phyloP scores from a whole-genome alignment of 2,888 invertebrate genomes.

The Globia sparganii region DNA sequence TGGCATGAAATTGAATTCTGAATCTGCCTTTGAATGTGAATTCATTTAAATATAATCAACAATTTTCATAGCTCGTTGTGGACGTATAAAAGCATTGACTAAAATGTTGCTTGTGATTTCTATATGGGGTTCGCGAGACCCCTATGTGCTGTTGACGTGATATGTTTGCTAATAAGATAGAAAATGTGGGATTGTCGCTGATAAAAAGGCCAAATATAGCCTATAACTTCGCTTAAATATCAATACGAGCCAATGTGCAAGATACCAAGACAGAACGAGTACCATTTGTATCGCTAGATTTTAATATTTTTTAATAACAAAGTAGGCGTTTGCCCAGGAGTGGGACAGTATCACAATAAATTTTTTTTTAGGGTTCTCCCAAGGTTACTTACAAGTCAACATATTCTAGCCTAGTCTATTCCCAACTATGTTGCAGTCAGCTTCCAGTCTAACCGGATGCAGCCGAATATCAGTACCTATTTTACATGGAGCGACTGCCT shows the following conservation, averaged over 20 bases:
- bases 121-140: neutral
- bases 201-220: slow-evolving; percentile 1
- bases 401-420: neutral
- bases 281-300: too few relatives aligned
- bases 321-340: neutral
- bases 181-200: neutral
- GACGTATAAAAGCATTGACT: slow-evolving; percentile 8
- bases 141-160: slow-evolving; percentile 11
- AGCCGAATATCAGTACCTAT: neutral
- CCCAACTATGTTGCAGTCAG: neutral
- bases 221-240: neutral
- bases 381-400: neutral
- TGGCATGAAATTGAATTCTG: slow-evolving; percentile 51
- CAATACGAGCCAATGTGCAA: neutral
- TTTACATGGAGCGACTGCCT: neutral
- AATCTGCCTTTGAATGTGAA: slow-evolving; percentile 35
- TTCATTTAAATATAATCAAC: slow-evolving; percentile 42
- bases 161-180: slow-evolving; percentile 3
- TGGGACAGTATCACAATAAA: too few relatives aligned
- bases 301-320: neutral
- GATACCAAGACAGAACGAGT: neutral
- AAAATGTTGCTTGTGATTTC: slow-evolving; percentile 12
- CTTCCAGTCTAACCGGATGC: neutral
- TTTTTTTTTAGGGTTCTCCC: neutral
- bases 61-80: slow-evolving; percentile 16